phyloP scores from a whole-genome alignment of 2,797 vertebrate genomes.

The Halcyon smyrnensis region DNA sequence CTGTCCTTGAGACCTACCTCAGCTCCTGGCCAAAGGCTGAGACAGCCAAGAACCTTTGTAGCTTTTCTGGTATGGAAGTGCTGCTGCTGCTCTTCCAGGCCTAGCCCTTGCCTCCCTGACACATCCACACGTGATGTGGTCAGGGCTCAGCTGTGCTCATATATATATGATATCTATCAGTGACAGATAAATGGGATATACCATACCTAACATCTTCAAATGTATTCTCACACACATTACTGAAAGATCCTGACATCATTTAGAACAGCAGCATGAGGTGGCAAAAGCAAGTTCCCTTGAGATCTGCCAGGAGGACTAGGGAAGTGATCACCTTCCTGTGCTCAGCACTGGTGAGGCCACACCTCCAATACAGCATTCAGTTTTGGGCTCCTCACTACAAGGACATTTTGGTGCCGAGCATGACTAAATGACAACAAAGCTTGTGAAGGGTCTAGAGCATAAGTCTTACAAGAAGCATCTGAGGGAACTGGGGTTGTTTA shows the following conservation, averaged over 20 bases:
- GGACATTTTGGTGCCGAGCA: no score
- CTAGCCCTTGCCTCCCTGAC: background rate
- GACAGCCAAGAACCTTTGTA: background rate
- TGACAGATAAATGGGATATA: background rate
- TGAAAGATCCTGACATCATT: background rate
- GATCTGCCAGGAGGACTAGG: background rate
- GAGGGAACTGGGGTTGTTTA: no score
- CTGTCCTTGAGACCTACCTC: background rate
- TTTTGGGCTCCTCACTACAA: no score
- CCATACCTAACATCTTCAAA: background rate
- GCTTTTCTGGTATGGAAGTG: background rate
- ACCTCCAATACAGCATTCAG: no score
- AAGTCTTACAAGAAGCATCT: no score
- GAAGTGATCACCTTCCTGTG: no score
- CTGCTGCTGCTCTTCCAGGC: background rate
- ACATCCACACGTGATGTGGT: accelerated
- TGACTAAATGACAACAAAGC: no score
- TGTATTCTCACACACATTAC: background rate
- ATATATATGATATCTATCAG: background rate
- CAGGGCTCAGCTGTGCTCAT: background rate
- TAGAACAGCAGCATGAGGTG: background rate
- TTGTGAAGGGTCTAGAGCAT: no score
- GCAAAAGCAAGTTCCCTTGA: background rate
- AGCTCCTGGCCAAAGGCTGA: background rate
- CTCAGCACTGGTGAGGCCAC: no score